Conservation (phyloP, 2,113 vertebrate species). For the Sus scrofa region T2T-Sscrofa CM000830.6:89789001-89789500, state of each 20-base stretch:
- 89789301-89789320: not conserved
- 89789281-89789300: not conserved
- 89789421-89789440: not conserved
- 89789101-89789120: not conserved
- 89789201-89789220: not conserved
- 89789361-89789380: not conserved
- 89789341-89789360: not conserved
- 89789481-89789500: not conserved
- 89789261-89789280: not conserved
- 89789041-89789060: not conserved
- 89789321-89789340: not conserved
- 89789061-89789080: not conserved
- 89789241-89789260: not conserved
- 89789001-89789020: not conserved
- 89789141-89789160: not conserved
- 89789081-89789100: not conserved
- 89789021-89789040: not conserved
- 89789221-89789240: not conserved
- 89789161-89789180: not conserved
- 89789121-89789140: not conserved
- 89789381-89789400: not conserved
- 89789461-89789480: not conserved
- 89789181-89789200: not conserved
- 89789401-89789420: not conserved
- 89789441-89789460: not conserved